A percentile compares a stretch with the other conserved stretches of the same genome.
Conservation (phyloP, 1,140 invertebrate genomes). For the Tetramorium simillimum region DNA sequence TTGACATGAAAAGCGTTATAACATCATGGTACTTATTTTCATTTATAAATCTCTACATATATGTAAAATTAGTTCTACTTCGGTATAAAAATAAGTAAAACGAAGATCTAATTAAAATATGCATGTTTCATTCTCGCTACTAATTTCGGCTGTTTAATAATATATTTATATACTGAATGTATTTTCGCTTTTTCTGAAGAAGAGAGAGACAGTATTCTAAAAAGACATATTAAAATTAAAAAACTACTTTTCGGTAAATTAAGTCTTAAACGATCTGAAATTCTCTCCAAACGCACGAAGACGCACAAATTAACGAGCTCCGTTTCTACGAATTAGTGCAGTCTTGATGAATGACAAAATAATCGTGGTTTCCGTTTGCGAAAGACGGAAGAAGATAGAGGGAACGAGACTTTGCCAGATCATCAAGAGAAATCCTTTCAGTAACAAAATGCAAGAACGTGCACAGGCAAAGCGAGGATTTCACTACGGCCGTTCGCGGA, state of each 20-base stretch:
- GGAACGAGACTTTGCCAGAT: background rate
- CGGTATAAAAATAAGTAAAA: background rate
- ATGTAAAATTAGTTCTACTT: background rate
- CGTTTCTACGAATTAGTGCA: background rate
- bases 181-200: background rate
- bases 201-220: background rate
- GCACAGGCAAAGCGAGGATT: conserved; percentile 51
- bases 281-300: background rate
- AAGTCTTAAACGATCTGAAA: background rate
- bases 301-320: background rate
- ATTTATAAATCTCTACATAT: background rate
- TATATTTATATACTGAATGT: background rate
- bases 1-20: background rate
- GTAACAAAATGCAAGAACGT: conserved; percentile 46
- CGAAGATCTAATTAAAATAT: background rate
- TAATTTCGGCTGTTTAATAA: background rate
- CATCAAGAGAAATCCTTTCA: conserved; percentile 53
- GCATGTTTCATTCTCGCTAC: background rate
- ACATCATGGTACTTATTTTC: background rate
- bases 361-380: background rate
- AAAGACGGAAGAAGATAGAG: background rate
- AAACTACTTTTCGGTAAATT: background rate
- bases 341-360: conserved; percentile 13
- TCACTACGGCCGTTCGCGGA: conserved; percentile 2
- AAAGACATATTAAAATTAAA: background rate